phyloP scores from a whole-genome alignment of 2,113 vertebrate genomes.

The Microcebus tavaratra region DNA sequence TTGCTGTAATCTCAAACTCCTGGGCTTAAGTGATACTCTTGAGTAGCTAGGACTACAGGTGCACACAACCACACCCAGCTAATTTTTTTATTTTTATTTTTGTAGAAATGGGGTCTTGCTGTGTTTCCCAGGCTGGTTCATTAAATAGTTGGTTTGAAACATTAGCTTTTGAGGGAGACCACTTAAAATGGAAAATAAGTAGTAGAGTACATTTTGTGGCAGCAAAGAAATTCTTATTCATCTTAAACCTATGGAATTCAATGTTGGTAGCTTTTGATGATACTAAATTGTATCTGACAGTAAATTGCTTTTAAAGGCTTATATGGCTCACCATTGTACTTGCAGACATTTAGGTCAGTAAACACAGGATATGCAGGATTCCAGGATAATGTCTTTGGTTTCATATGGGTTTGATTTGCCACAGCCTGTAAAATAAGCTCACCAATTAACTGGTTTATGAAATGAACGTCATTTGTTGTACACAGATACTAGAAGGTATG shows the following conservation, averaged over 20 bases:
- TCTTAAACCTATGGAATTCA: not conserved
- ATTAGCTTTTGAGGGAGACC: slow-evolving; percentile 7
- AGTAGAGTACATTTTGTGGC: not conserved
- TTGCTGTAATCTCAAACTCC: too few relatives aligned
- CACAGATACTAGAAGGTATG: not conserved
- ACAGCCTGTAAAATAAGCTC: not conserved
- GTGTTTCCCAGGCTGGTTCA: not conserved
- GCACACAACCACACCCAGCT: too few relatives aligned
- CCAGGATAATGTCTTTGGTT: not conserved
- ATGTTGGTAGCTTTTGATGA: slow-evolving; percentile 22
- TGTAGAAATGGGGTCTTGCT: too few relatives aligned
- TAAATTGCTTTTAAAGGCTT: not conserved
- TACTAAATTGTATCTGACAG: not conserved
- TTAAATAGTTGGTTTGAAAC: slow-evolving; percentile 16
- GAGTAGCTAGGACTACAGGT: too few relatives aligned
- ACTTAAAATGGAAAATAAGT: slow-evolving; percentile 12
- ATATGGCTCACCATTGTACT: not conserved
- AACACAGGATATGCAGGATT: not conserved
- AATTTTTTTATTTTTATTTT: too few relatives aligned
- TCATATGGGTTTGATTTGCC: not conserved
- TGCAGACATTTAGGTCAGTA: not conserved
- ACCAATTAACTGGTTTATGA: not conserved
- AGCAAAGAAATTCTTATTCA: slow-evolving; percentile 48
- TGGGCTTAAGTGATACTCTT: too few relatives aligned
- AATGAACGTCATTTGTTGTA: not conserved